Evolutionary conservation across 2,113 vertebrate species (phyloP), one percentile per base, ranked within the genome.

Genomic region (Sciurus niger): DNA sequence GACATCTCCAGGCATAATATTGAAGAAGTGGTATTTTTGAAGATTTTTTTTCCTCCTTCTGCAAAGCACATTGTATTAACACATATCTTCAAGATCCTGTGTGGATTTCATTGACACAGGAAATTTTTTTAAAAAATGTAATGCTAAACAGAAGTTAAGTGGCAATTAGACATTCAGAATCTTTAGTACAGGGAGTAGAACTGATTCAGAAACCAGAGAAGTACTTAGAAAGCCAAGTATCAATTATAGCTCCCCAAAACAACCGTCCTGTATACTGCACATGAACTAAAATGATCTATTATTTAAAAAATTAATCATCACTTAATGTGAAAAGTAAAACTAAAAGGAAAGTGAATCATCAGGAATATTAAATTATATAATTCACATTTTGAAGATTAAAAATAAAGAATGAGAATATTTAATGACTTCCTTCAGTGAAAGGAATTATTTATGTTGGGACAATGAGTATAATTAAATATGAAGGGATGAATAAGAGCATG

Each of bases 401-500:
- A 77, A 93, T 90, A 87, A 92, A 94, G 43, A 90, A 84, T 89
- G 40, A 96, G 80, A 76, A 94, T 85, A 93, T 79, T 84, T 79
- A 82, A 95, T 96, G 95, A 82, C 72, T 88, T 96, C 51, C 67
- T 86, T 83, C 84, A 82, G 20, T 77, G 77, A 96, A 79, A 89
- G 63, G 28, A 96, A 92, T 95, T 93, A 85, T 98, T 97, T 94
- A 93, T 94, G 85, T 82, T 95, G 77, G 60, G 34, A 74, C 67
- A 97, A 85, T 58, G 93, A 93, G n/a, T 70, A 90, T 80, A 95
- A 94, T 82, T 90, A 95, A 95, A 76, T 53, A 89, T 28, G 89
- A 92, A 65, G 92, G 22, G 18, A 90, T 55, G 55, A 89, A 60
- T 84, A 90, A 83, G 53, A 90, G 53, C 20, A 82, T 58, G 78